Evolutionary conservation across 2,888 invertebrate species (phyloP).

Genomic region (Frankliniella fusca): DNA sequence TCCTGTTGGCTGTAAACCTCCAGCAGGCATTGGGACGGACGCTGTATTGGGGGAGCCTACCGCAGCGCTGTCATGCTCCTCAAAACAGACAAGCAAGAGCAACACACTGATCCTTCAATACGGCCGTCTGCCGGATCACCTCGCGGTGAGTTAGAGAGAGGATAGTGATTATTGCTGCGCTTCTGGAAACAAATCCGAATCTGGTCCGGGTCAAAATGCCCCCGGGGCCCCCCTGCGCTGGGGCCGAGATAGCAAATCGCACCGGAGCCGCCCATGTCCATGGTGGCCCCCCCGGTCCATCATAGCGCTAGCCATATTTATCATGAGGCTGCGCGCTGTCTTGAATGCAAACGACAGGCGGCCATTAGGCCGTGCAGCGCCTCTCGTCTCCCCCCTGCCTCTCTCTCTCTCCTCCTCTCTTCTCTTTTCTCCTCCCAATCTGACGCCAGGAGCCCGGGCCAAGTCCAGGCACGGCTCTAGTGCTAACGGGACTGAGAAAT

Average conservation of each 20-base stretch:
- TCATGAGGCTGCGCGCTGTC: constrained; percentile 20
- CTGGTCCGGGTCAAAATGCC: not conserved
- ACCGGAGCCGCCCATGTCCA: not conserved
- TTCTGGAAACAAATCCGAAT: not conserved
- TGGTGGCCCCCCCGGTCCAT: not conserved
- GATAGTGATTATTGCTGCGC: not conserved
- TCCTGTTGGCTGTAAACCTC: no score
- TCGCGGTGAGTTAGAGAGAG: not conserved
- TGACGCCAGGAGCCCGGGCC: not conserved
- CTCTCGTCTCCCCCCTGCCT: not conserved
- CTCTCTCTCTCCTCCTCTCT: not conserved
- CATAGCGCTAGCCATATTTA: constrained; percentile 11
- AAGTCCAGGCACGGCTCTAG: not conserved
- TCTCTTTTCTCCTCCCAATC: constrained; percentile 3
- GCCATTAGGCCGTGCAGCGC: constrained; percentile 9
- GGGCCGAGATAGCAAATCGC: constrained; percentile 16
- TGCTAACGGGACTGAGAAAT: constrained; percentile 23
- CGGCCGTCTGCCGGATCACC: no score
- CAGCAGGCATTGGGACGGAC: no score
- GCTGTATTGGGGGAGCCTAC: no score
- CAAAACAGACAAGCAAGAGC: not conserved
- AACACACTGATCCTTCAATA: no score
- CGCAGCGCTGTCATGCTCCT: not conserved
- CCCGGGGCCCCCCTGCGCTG: not conserved
- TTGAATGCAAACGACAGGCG: constrained; percentile 15